Base-by-base conservation (phyloP, 2,888 invertebrate genomes). In the Leptopilina myrica region DNA sequence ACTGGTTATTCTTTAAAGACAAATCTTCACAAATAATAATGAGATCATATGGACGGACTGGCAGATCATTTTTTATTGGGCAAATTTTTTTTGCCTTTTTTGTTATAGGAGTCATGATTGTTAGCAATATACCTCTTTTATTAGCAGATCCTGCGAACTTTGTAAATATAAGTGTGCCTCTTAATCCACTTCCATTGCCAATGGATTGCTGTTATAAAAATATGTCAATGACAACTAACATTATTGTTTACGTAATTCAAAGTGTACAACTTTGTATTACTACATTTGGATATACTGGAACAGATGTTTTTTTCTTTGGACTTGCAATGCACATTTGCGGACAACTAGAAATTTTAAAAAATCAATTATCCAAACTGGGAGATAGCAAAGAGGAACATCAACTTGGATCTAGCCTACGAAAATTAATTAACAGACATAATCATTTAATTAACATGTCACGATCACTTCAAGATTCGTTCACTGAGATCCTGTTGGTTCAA, bases 291-390 rank as follows among this genome's bases (percentile, higher is more conserved):
- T 53, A 33, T 26, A 26, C 14, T 73, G 69, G 69, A 5, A 53
- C 33, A 56, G 89, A 90, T 73, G 86, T 89, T 12, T 85, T 91
- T 73, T 85, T 91, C 53, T 89, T 90, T 66, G 86, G 87, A 11
- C 76, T 89, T 5, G 81, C 87, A 4, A 88, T 90, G 87, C 90
- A 91, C 46, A 76, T 91, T 4, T 91, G 91, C 75, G 91, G 89
- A 6, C 91, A 91, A 64, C 85, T 91, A 33, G 87, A 89, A 66
- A 53, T 53, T 73, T 73, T 73, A 8, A 53, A 26, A 26, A 26
- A 62, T 62, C 7, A 20, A 5, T 20, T 62, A 9, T 20, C 62
- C 1, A 7, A 62, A 20, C 8, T 62, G 20, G 62, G 15, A 62
- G 20, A 9, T 3, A 7, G 9, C 5, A 9, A 20, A 9, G 6